Evolutionary conservation across 2,888 invertebrate genomes (phyloP), one percentile per base, ranked within the genome.

Genomic region (Acleris literana): DNA sequence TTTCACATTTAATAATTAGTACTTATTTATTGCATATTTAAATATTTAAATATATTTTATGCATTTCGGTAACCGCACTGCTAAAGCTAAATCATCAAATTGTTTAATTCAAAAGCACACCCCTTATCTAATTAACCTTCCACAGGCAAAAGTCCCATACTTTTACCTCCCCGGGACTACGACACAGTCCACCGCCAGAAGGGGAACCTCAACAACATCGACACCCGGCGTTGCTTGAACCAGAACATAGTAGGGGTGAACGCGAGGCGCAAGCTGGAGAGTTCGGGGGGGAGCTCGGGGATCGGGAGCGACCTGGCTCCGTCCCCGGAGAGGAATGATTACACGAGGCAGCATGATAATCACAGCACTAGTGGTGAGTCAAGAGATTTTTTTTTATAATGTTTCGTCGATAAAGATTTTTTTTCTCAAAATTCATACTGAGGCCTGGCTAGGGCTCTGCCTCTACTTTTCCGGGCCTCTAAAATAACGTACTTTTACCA

Each of bases 81-180:
- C 33, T 46, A 20, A 52, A 44, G 33, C n/a, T 48, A 49, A 11
- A 52, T 20, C 4, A 25, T 29, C 5, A 29, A 29, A 20, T 13
- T 20, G n/a, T 33, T n/a, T 13, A 55, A 69, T 16, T 63, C 55
- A 18, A 68, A 33, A 11, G 13, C 79, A 58, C 39, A 39, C 55
- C 33, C 63, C 17, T 18, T 51, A 56, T 55, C 48, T 48, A 55
- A 49, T 55, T 29, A 44, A 43, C 25, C 49, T 52, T 25, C 46
- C 17, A 39, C 43, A 87, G 92, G 92, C 16, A 92, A 93, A 68
- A 95, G 94, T 6, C 98, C 98, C 0, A 95, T 99, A 61, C 93
- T 99, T 22, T 91, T 99, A 69, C 99, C 99, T 0, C 98, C 99
- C 0, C 94, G 97, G 33, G 99, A 99, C 87, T 99, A 99, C 91